phyloP scores from a whole-genome alignment of 2,797 vertebrate species.

The Peromyscus attwateri region DNA sequence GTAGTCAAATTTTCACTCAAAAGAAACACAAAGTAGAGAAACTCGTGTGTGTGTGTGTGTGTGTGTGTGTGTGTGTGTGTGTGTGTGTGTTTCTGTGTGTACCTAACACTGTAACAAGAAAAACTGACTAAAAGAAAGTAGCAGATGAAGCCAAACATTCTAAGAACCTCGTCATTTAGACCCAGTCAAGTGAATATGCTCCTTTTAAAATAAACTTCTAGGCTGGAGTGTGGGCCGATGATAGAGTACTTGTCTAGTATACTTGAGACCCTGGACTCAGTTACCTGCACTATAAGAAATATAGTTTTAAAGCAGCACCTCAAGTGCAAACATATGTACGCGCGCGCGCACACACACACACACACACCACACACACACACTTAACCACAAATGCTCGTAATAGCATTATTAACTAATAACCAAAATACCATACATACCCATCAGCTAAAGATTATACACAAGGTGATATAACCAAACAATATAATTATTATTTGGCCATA shows the following conservation, averaged over 20 bases:
- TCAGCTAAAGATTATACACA: not conserved
- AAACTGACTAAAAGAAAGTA: not conserved
- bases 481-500: not conserved
- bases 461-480: not conserved
- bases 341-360: not conserved
- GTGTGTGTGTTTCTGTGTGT: not conserved
- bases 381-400: not conserved
- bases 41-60: not conserved
- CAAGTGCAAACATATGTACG: slow-evolving; percentile 3
- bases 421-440: not conserved
- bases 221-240: not conserved
- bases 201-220: not conserved
- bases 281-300: not conserved
- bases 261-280: not conserved
- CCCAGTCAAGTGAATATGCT: not conserved
- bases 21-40: slow-evolving; percentile 48
- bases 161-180: not conserved
- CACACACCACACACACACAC: too few relatives aligned
- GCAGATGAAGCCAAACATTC: not conserved
- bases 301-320: not conserved
- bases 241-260: not conserved
- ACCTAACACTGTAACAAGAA: not conserved
- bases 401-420: not conserved
- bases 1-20: slow-evolving; percentile 30
- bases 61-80: not conserved